Evolutionary conservation across 2,888 invertebrate genomes (phyloP).

Genomic region (Villa cingulata): DNA sequence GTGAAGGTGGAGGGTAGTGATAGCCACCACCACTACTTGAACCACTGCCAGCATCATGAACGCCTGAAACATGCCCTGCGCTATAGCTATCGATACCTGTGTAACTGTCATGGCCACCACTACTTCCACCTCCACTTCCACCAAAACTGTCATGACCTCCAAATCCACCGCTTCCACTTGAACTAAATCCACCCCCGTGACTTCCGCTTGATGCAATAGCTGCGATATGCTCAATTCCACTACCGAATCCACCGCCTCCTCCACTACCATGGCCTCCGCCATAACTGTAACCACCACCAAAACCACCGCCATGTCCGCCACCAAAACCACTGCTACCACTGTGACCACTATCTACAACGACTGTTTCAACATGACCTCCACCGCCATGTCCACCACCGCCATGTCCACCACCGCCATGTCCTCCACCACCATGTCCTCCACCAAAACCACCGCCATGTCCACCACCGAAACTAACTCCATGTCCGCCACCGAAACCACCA

Average conservation of each 20-base stretch:
- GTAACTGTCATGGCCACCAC: conserved; percentile 19
- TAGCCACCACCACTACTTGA: conserved; percentile 19
- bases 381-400: not conserved
- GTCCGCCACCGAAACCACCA: conserved; percentile 7
- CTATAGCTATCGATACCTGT: conserved; percentile 27
- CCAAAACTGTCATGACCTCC: not conserved
- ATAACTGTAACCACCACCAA: not conserved
- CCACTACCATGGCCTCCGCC: conserved; percentile 3
- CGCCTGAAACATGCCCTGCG: conserved; percentile 24
- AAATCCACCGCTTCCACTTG: not conserved
- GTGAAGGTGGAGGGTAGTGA: conserved; percentile 19
- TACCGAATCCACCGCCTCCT: not conserved
- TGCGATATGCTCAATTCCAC: conserved; percentile 2
- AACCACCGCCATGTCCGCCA: not conserved
- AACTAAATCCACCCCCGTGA: not conserved
- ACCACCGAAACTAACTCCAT: conserved; percentile 2
- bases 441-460: conserved; percentile 14
- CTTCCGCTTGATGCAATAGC: not conserved
- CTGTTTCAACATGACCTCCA: conserved; percentile 1
- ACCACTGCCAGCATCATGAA: conserved; percentile 8
- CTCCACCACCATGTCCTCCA: conserved; percentile 10
- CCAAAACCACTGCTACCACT: conserved; percentile 10
- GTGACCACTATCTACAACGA: conserved; percentile 7
- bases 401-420: conserved; percentile 6
- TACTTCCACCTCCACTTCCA: not conserved